Evolutionary conservation across 2,797 vertebrate genomes (phyloP), one percentile per base, ranked within the genome.

Genomic region (Kryptolebias ocellatus): DNA sequence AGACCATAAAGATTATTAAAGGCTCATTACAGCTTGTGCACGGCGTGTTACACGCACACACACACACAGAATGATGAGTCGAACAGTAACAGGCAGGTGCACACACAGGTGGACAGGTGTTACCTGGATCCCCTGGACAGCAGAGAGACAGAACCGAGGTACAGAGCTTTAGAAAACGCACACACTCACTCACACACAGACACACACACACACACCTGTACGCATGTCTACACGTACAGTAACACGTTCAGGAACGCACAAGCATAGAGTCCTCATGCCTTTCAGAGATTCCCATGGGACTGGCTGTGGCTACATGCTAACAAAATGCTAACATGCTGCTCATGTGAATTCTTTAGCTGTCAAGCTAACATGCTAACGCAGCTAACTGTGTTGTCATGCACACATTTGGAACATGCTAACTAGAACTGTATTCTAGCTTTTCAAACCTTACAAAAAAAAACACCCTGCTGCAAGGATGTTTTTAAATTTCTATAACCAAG

Each of bases 121-220:
- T 85, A 85, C 83, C 86, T 87, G 81, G 83, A 83, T 83, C 85
- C 83, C 74, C 86, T 87, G 77, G 86, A 80, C 61, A 86, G 81
- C 86, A 81, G 78, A 79, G 76, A 68, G 78, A 83, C 59, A 81
- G 62, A 84, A 79, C 67, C 74, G 68, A 81, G 79, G 74, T 52
- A 81, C 58, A 85, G 42, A 81, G 55, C 69, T 87, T 79, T 83
- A 85, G 81, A 81, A 65, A 70, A 63, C 72, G 67, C 64, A 78
- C 53, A 59, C 64, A 60, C 46, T 49, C 61, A 57, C 65, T 31
- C 5, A 47, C 45, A 47, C 45, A 47, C 45, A 47, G 17, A 47
- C 16, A n/a, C 45, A 47, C 17, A 47, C 45, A 47, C 5, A 10
- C 17, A 47, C 17, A n/a, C 17, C 17, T 47, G 46, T n/a, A 12